Base-by-base conservation (phyloP, 2,113 vertebrate species). In the Carlito syrichta region DNA sequence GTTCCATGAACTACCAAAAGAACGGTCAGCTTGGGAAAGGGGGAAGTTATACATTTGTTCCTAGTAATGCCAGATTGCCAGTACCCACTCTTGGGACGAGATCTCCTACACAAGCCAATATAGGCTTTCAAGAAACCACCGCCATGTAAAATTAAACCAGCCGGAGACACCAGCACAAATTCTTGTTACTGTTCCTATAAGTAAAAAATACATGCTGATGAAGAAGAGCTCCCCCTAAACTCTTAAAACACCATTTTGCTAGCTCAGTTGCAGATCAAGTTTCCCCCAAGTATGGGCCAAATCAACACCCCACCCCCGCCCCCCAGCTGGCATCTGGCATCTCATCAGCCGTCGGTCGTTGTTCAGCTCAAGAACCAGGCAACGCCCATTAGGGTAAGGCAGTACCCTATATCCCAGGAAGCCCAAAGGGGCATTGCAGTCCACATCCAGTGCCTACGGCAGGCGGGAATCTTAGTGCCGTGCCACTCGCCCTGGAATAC, bases 361-460 rank as follows among this genome's bases (percentile, higher is more conserved):
- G n/a, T n/a, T n/a, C n/a, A n/a, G n/a, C n/a, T n/a, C n/a, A n/a
- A n/a, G n/a, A n/a, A n/a, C n/a, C n/a, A n/a, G n/a, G n/a, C n/a
- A n/a, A n/a, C n/a, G n/a, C n/a, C n/a, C n/a, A n/a, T n/a, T n/a
- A n/a, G n/a, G n/a, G 32, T 89, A 2, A 62, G 27, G 5, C 58
- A 81, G 1, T 91, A 54, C 2, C 45, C 16, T 6, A 27, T 79
- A 0, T 17, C 4, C 0, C 8, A 17, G 0, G 14, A 81, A 8
- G n/a, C 43, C 2, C 52, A 8, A 4, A 0, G 3, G 0, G 45
- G 45, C 0, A 90, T 79, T 0, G 11, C 5, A 5, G 4, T 3
- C 6, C 35, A 40, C 16, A 63, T 54, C 0, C 1, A 2, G 1
- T 0, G 25, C 2, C 43, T 79, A 0, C 4, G 10, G 2, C 1